Evolutionary conservation across 1,140 invertebrate genomes (phyloP).

Genomic region (Pseudoatta argentina): DNA sequence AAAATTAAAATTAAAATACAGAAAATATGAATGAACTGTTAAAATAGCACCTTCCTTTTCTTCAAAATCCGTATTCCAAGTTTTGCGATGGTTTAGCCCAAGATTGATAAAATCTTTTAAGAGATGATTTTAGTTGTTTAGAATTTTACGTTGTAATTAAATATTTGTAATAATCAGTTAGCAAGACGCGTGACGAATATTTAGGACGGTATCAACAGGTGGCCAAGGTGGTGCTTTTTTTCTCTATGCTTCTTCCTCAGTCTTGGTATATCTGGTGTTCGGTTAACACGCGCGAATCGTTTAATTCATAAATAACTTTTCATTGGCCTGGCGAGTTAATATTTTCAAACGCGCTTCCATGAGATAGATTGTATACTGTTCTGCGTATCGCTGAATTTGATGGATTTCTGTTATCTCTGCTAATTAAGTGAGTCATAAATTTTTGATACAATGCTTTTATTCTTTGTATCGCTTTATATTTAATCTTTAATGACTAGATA

Average conservation of each 20-base stretch:
- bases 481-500: background rate
- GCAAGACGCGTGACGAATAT: conserved; percentile 74
- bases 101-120: background rate
- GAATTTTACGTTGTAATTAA: conserved; percentile 47
- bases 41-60: background rate
- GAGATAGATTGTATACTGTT: conserved; percentile 21
- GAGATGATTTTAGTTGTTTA: conserved; percentile 11
- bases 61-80: background rate
- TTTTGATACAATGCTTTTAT: background rate
- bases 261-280: conserved; percentile 65
- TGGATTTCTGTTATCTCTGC: background rate
- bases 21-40: background rate
- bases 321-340: conserved; percentile 5
- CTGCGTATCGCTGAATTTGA: background rate
- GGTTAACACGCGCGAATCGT: conserved; percentile 56
- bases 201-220: conserved; percentile 77
- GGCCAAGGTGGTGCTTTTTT: conserved; percentile 69
- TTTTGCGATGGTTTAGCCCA: background rate
- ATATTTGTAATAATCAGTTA: conserved; percentile 75
- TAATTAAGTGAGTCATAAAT: conserved; percentile 10
- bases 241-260: conserved; percentile 52
- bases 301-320: conserved; percentile 61
- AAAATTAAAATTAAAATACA: background rate
- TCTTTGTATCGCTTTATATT: background rate
- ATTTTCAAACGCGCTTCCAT: conserved; percentile 10